A percentile compares a stretch with the other conserved stretches of the same genome.
phyloP scores from a whole-genome alignment of 1,140 invertebrate genomes.

The Neodiprion virginianus region DNA sequence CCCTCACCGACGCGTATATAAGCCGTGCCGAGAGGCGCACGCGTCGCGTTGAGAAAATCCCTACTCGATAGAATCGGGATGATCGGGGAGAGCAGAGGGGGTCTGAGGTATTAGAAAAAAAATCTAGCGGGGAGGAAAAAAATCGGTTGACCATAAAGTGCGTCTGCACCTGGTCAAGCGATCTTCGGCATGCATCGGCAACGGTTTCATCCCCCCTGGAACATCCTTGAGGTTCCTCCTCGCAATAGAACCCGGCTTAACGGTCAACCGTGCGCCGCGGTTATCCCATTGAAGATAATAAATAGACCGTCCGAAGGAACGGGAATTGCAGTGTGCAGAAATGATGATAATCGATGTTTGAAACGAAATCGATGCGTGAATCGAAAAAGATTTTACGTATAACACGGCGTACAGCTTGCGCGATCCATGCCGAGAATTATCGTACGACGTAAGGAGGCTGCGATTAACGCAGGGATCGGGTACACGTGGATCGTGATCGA shows the following conservation, averaged over 20 bases:
- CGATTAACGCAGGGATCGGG: neutral
- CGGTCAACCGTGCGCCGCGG: neutral
- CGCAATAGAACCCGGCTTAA: neutral
- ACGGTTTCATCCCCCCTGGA: neutral
- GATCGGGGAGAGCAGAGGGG: neutral
- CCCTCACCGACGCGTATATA: too few relatives aligned
- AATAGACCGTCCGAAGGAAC: neutral
- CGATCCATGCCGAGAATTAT: too few relatives aligned
- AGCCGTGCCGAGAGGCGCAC: neutral
- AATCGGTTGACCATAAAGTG: neutral
- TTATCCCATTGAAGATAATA: neutral
- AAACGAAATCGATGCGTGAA: too few relatives aligned
- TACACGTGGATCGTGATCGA: neutral
- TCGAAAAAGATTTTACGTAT: too few relatives aligned
- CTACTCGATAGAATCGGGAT: neutral
- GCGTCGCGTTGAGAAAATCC: neutral
- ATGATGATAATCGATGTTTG: neutral
- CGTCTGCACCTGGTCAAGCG: conserved; percentile 3
- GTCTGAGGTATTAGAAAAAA: neutral
- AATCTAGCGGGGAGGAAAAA: neutral
- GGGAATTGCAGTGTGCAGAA: too few relatives aligned
- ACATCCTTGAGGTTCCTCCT: neutral
- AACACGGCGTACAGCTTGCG: too few relatives aligned
- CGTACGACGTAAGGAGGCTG: too few relatives aligned
- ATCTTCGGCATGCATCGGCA: neutral